Evolutionary conservation across 2,113 vertebrate species (phyloP).

Genomic region (Carassius carassius): DNA sequence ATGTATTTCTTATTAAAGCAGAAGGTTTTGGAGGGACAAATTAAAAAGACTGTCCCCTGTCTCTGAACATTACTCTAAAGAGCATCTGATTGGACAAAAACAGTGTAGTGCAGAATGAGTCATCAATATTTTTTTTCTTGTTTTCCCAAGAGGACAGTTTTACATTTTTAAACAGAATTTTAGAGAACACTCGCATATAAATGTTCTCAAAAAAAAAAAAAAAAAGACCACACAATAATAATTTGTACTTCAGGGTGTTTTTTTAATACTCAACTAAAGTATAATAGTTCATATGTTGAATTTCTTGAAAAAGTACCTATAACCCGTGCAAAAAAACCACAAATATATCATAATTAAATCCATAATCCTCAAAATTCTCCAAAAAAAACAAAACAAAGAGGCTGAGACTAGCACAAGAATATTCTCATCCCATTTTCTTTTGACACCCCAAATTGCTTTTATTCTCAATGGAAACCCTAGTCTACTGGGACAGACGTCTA

Average conservation of each 20-base stretch:
- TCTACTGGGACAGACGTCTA: background rate
- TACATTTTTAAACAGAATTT: background rate
- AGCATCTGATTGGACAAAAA: background rate
- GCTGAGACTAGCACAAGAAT: background rate
- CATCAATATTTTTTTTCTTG: background rate
- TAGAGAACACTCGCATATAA: background rate
- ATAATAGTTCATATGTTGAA: background rate
- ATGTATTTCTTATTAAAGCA: background rate
- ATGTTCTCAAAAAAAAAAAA: background rate
- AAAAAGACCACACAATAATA: background rate
- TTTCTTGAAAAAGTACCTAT: background rate
- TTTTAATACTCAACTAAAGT: background rate
- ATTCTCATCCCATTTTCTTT: background rate
- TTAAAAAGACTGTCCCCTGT: background rate
- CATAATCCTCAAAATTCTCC: background rate
- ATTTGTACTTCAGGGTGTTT: background rate
- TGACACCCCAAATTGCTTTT: background rate
- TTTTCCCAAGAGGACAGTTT: background rate
- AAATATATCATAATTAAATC: background rate
- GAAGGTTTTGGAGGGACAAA: background rate
- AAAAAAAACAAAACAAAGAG: background rate
- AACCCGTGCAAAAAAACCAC: background rate
- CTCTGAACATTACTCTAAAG: background rate
- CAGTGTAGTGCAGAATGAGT: background rate
- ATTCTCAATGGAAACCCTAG: background rate